Evolutionary conservation across 2,113 vertebrate genomes (phyloP).

Genomic region (Hemiprocne comata): DNA sequence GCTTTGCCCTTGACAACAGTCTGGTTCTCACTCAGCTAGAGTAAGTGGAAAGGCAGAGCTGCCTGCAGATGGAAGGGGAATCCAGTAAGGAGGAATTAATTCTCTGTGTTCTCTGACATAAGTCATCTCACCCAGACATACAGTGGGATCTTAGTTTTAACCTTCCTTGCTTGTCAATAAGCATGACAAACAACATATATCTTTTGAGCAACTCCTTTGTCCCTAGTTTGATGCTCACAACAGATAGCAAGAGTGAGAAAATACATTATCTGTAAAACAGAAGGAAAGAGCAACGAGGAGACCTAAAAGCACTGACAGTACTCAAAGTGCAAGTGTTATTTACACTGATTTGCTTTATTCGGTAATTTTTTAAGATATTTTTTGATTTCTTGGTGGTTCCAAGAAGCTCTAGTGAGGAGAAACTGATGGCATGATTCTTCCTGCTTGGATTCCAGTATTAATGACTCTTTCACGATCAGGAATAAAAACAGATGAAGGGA

Average conservation of each 20-base stretch:
- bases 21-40: not conserved
- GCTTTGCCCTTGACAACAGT: not conserved
- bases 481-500: not conserved
- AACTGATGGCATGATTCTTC: not conserved
- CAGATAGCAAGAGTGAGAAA: not conserved
- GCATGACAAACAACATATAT: not conserved
- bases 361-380: not conserved
- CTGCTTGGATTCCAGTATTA: not conserved
- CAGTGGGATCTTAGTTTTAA: not conserved
- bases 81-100: not conserved
- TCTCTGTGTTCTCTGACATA: not conserved
- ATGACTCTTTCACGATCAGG: not conserved
- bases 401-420: not conserved
- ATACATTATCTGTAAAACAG: not conserved
- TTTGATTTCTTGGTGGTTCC: not conserved
- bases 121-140: not conserved
- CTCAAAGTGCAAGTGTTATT: not conserved
- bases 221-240: not conserved
- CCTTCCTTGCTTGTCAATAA: not conserved
- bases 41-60: not conserved
- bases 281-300: not conserved
- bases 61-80: not conserved
- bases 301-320: rapidly evolving
- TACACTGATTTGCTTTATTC: not conserved
- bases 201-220: not conserved